Percentiles rank a stretch among this genome's conserved stretches.
These are phyloP conservation scores for Pandion haliaetus DNA, from an alignment of 2,113 vertebrate species.

Conservation along the genomic window DNA sequence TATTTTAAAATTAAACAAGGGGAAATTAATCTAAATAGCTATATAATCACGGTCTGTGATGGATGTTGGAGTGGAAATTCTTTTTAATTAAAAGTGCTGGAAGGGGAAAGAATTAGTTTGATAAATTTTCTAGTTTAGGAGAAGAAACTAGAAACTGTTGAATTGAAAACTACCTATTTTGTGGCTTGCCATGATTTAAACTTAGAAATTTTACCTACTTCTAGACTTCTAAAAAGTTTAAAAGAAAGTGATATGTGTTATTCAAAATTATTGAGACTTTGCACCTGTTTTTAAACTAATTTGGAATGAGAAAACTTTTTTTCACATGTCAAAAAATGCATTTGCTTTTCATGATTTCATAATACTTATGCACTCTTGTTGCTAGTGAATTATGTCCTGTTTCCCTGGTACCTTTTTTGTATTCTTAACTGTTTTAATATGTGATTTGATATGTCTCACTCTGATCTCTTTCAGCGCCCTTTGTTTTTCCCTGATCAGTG, in stretches of 20 bases:
- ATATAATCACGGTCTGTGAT: background rate
- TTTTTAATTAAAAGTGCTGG: slow-evolving; percentile 29
- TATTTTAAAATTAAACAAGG: slow-evolving; percentile 11
- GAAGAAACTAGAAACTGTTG: background rate
- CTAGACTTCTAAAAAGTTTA: background rate
- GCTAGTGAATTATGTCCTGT: background rate
- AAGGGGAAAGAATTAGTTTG: background rate
- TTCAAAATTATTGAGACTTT: background rate
- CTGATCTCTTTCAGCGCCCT: background rate
- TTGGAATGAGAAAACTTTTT: background rate
- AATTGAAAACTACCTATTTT: background rate
- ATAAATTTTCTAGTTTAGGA: background rate
- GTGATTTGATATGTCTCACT: background rate
- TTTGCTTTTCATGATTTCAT: background rate
- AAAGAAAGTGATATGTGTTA: background rate
- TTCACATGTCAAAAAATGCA: background rate
- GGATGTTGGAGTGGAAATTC: background rate
- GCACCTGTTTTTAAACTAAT: background rate
- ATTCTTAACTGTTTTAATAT: background rate
- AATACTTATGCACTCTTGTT: background rate
- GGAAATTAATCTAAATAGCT: background rate
- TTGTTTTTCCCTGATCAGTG: background rate
- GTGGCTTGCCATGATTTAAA: background rate
- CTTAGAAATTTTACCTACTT: background rate
- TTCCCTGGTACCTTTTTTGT: background rate